These are phyloP conservation scores for Phoebastria nigripes DNA, from an alignment of 2,797 vertebrate genomes.

Conservation along the genomic window DNA sequence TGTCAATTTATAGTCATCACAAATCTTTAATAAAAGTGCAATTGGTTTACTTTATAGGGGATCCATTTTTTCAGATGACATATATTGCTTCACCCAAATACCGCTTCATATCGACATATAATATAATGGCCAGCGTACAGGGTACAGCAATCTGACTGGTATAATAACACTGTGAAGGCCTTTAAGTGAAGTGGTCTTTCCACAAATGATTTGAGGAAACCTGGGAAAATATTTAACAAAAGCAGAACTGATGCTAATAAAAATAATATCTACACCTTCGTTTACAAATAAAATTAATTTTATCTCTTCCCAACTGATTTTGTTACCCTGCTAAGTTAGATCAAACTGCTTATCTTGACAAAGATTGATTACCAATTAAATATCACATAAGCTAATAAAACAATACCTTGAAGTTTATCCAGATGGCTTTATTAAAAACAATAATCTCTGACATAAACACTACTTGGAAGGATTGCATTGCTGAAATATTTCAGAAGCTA, in stretches of 20 bases:
- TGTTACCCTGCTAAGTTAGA: conserved; percentile 41
- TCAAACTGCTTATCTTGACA: conserved; percentile 65
- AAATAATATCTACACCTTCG: background rate
- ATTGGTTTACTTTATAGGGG: background rate
- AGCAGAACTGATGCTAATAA: background rate
- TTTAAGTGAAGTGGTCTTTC: background rate
- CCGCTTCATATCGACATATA: rapidly evolving
- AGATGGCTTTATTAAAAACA: conserved; percentile 65
- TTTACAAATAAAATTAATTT: conserved; percentile 48
- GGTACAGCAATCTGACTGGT: background rate
- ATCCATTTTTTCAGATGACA: background rate
- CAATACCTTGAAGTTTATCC: conserved; percentile 51
- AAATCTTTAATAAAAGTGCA: background rate
- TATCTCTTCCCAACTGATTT: conserved; percentile 44
- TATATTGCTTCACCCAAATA: background rate
- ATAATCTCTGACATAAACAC: conserved; percentile 3
- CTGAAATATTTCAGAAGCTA: conserved; percentile 36
- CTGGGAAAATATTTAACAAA: background rate
- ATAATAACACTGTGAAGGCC: background rate
- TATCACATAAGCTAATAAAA: conserved; percentile 33
- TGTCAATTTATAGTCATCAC: background rate
- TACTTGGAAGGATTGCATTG: conserved; percentile 33
- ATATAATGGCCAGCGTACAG: background rate
- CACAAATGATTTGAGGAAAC: background rate
- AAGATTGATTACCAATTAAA: conserved; percentile 68